These are phyloP conservation scores for Hiodon alosoides DNA, from an alignment of 2,113 vertebrate species.

Conservation along the genomic window DNA sequence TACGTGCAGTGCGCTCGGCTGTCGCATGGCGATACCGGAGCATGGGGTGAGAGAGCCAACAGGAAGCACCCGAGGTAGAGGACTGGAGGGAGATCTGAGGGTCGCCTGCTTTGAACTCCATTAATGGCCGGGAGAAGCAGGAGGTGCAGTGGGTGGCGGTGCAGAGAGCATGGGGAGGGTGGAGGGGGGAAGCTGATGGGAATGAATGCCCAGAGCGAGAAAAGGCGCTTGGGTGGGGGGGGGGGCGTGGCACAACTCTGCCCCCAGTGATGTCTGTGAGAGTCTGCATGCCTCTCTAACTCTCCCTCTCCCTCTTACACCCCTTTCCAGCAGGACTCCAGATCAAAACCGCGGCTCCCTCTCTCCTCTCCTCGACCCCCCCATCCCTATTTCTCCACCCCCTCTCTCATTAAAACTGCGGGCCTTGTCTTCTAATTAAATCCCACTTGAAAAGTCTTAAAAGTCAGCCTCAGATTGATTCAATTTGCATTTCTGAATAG, in stretches of 20 bases:
- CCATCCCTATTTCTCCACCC: constrained; percentile 50
- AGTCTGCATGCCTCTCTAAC: constrained; percentile 33
- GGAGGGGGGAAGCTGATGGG: background rate
- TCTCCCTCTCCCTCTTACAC: constrained; percentile 31
- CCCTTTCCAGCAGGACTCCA: constrained; percentile 32
- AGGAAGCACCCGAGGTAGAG: too few species aligned
- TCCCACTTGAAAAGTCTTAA: constrained; percentile 77
- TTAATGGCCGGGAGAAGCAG: background rate
- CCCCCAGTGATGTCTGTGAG: background rate
- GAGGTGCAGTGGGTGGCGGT: background rate
- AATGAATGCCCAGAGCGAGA: background rate
- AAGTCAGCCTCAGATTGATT: constrained; percentile 73
- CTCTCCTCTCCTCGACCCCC: constrained; percentile 43
- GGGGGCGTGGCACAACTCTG: background rate
- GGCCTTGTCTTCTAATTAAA: constrained; percentile 72
- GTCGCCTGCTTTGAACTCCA: background rate
- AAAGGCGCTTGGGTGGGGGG: background rate
- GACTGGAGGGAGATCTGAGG: too few species aligned
- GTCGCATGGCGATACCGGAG: too few species aligned
- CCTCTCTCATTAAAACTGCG: constrained; percentile 74
- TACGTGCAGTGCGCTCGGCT: too few species aligned
- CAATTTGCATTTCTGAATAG: constrained; percentile 76
- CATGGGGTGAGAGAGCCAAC: too few species aligned
- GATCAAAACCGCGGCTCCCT: constrained; percentile 27
- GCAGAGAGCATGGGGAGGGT: background rate